Evolutionary conservation across 1,140 invertebrate genomes (phyloP), one percentile per base, ranked within the genome.

Genomic region (Dendroctonus valens): DNA sequence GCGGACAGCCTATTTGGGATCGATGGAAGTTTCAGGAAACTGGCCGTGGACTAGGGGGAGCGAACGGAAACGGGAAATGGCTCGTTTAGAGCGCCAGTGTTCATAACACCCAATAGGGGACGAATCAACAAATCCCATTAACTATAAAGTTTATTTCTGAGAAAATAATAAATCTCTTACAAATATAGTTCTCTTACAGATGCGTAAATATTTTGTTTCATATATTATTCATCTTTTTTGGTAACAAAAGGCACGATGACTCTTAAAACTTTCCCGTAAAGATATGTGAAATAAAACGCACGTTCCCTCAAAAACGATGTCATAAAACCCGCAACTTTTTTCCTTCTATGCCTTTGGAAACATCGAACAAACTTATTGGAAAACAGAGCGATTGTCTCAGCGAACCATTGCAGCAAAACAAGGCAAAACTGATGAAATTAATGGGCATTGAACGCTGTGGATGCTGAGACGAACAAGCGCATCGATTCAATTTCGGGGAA

Each of bases 1-100:
- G 81, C 79, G 5, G 79, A 80, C 0, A 83, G 86, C 54, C 76
- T 87, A 6, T 88, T 88, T 67, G 85, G 87, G 6, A 80, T 87
- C 0, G 86, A 88, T 71, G 87, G 87, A 5, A 86, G 85, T 44
- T 89, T 89, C 69, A 89, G 88, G 70, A 89, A 89, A 75, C 72
- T 90, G 9, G 86, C 89, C 53, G 84, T 90, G 48, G 88, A 90
- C 80, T 90, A 74, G 82, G 5, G 37, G 44, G 9, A 52, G 9
- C 11, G 6, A 26, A 26, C 26, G 26, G 26, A 1, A 26, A 26
- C 26, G 26, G 26, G 26, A 26, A 26, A 26, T 26, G 26, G 26
- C 26, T 26, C 26, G 26, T 26, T 26, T 26, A 26, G 26, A 26
- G 26, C 26, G 3, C 26, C 3, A 26, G 26, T 26, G 26, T 26